Evolutionary conservation across 1,140 invertebrate genomes (phyloP).

Genomic region (Drosophila hydei): DNA sequence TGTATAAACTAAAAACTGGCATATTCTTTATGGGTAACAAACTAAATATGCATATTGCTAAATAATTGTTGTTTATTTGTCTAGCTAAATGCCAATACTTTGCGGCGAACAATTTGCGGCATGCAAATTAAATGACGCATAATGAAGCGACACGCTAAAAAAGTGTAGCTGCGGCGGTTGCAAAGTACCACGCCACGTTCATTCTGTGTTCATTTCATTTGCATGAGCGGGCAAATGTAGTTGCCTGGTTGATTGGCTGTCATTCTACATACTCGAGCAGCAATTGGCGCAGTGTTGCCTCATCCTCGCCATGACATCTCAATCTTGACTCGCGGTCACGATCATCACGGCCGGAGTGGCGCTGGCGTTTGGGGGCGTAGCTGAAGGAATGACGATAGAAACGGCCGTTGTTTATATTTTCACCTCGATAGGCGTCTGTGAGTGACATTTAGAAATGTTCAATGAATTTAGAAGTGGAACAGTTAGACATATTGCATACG

Average conservation of each 20-base stretch:
- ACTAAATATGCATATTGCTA: slow-evolving; percentile 34
- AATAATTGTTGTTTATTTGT: slow-evolving; percentile 74
- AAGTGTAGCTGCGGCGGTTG: slow-evolving; percentile 15
- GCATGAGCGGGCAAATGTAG: slow-evolving; percentile 12
- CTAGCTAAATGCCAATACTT: slow-evolving; percentile 73
- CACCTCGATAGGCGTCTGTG: slow-evolving; percentile 77
- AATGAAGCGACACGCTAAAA: slow-evolving; percentile 46
- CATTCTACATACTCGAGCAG: slow-evolving; percentile 83
- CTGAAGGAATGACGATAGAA: slow-evolving; percentile 84
- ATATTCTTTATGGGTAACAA: slow-evolving; percentile 21
- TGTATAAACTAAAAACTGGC: slow-evolving; percentile 40
- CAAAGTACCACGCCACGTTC: slow-evolving; percentile 16
- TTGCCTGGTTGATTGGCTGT: not conserved
- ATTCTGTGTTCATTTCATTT: slow-evolving; percentile 48
- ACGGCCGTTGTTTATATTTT: slow-evolving; percentile 82
- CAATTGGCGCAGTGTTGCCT: slow-evolving; percentile 84
- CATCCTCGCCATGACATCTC: slow-evolving; percentile 84
- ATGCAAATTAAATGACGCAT: slow-evolving; percentile 71
- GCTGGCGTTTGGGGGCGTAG: slow-evolving; percentile 81
- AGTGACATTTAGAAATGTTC: not conserved
- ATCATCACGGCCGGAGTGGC: slow-evolving; percentile 77
- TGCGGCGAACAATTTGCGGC: slow-evolving; percentile 56
- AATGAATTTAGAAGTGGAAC: not conserved
- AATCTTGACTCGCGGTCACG: slow-evolving; percentile 82
- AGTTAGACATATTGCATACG: not conserved